These are phyloP conservation scores for Bombus consobrinus DNA, from an alignment of 1,140 invertebrate species.

Conservation along the genomic window DNA sequence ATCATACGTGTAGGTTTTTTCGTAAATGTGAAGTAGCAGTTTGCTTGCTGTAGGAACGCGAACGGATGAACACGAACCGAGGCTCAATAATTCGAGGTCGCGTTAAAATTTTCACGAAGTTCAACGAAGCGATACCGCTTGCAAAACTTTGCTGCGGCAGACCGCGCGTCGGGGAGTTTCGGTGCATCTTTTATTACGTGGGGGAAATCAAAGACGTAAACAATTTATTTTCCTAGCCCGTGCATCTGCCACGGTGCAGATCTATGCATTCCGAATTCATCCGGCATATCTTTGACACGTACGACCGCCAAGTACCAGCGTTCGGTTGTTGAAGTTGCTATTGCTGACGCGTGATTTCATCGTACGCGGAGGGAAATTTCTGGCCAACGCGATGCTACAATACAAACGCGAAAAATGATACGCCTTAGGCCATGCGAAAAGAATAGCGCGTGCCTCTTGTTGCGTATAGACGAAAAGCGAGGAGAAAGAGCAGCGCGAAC, in stretches of 20 bases:
- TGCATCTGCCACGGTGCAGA: background rate
- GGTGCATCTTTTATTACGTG: constrained; percentile 45
- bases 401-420: constrained; percentile 13
- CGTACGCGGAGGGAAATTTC: background rate
- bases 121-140: background rate
- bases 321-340: background rate
- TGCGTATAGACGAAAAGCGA: background rate
- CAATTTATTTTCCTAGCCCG: constrained; percentile 31
- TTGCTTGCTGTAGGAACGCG: too few species aligned
- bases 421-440: constrained; percentile 34
- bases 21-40: too few species aligned
- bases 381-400: background rate
- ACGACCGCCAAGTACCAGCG: too few species aligned
- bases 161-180: background rate
- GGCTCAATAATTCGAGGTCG: background rate
- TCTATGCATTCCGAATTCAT: constrained; percentile 30
- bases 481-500: background rate
- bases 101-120: constrained; percentile 23
- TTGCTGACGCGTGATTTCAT: constrained; percentile 28
- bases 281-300: background rate
- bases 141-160: constrained; percentile 3
- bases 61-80: background rate
- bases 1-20: too few species aligned
- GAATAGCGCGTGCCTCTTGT: constrained; percentile 1
- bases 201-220: constrained; percentile 47